These are phyloP conservation scores for Adineta ricciae DNA, from an alignment of 2,888 invertebrate genomes.

Conservation along the genomic window DNA sequence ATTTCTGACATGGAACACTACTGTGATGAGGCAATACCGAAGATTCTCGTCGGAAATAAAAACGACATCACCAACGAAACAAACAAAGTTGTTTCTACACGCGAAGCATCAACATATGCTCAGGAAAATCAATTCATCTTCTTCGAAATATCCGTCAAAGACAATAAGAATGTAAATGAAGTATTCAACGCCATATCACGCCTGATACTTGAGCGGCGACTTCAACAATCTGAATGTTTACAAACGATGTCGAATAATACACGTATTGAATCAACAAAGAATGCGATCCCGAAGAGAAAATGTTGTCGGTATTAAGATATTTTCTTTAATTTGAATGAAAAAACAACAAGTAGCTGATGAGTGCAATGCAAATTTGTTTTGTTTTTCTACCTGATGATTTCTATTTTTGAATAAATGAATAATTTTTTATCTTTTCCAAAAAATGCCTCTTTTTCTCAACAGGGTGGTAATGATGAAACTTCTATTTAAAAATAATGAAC, in stretches of 20 bases:
- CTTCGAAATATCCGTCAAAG: slow-evolving; percentile 97
- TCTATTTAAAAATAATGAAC: no score
- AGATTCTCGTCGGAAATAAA: slow-evolving; percentile 47
- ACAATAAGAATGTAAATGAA: slow-evolving; percentile 96
- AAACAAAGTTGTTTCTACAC: slow-evolving; percentile 80
- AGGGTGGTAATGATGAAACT: no score
- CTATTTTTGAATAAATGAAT: no score
- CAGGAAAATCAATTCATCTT: slow-evolving; percentile 90
- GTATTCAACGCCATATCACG: slow-evolving; percentile 53
- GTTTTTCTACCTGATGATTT: no score
- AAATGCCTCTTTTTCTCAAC: no score
- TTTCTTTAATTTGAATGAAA: neutral
- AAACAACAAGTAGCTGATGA: neutral
- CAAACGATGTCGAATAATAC: neutral
- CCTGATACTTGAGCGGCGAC: neutral
- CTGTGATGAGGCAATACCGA: slow-evolving; percentile 70
- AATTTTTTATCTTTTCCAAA: no score
- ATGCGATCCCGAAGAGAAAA: no score
- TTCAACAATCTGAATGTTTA: neutral
- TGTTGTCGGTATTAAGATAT: neutral
- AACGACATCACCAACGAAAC: slow-evolving; percentile 47
- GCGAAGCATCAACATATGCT: slow-evolving; percentile 91
- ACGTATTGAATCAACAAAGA: neutral
- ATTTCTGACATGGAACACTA: slow-evolving; percentile 97
- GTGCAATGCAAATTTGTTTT: neutral